Evolutionary conservation across 1,140 invertebrate genomes (phyloP).

Genomic region (Penaeus indicus): DNA sequence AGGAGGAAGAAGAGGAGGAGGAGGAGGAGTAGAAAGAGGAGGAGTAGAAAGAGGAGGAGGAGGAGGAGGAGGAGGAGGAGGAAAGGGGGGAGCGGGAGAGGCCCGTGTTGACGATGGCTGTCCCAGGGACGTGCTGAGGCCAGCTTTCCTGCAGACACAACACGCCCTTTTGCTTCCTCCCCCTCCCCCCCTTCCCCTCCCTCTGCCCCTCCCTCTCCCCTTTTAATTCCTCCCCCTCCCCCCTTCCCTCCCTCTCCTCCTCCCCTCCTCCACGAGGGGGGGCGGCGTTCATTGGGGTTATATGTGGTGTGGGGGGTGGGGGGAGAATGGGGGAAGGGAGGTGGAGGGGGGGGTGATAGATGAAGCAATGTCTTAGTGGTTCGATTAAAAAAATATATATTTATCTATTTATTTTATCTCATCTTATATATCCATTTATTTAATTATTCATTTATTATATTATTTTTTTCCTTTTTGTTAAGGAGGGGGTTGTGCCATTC

Average conservation of each 20-base stretch:
- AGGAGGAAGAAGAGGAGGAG: neutral
- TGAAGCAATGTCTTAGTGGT: neutral
- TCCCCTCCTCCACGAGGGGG: neutral
- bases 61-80: neutral
- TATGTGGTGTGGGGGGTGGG: neutral
- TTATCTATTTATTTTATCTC: neutral
- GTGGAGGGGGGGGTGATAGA: neutral
- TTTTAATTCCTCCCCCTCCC: neutral
- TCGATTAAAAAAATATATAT: neutral
- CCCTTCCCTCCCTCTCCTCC: neutral
- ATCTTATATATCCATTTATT: too few relatives aligned
- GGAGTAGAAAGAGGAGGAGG: neutral
- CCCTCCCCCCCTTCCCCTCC: neutral
- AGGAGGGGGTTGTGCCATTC: too few relatives aligned
- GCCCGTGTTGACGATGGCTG: neutral
- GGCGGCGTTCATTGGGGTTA: neutral
- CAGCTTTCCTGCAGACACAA: constrained; percentile 44
- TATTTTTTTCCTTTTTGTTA: too few relatives aligned
- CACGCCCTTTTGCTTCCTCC: constrained; percentile 41
- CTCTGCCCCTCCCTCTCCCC: neutral
- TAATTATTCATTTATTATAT: too few relatives aligned
- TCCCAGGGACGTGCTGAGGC: constrained; percentile 21
- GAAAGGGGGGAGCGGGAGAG: constrained; percentile 25
- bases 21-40: neutral
- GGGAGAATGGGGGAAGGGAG: neutral